Evolutionary conservation across 2,113 vertebrate genomes (phyloP).

Genomic region (Catagonus wagneri): DNA sequence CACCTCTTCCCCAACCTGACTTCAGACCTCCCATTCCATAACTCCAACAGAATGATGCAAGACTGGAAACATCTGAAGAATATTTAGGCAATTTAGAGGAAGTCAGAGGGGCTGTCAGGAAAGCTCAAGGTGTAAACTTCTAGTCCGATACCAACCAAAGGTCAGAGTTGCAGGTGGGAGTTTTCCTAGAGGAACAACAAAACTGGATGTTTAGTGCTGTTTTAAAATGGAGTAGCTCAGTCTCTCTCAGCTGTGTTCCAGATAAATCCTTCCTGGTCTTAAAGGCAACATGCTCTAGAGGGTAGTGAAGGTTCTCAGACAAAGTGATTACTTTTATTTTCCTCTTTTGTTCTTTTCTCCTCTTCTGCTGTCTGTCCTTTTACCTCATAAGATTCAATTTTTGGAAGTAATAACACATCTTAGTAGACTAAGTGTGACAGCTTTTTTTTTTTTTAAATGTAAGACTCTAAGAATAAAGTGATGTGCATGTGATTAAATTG

Average conservation of each 20-base stretch:
- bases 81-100: background rate
- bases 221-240: background rate
- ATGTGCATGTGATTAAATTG: background rate
- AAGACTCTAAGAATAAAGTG: background rate
- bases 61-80: background rate
- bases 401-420: background rate
- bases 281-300: background rate
- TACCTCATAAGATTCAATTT: slow-evolving; percentile 30
- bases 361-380: background rate
- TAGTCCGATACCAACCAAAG: background rate
- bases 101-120: background rate
- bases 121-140: background rate
- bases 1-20: background rate
- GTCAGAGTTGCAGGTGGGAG: background rate
- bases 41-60: background rate
- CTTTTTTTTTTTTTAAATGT: background rate
- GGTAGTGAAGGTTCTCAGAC: background rate
- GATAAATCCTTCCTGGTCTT: background rate
- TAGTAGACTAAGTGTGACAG: background rate
- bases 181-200: slow-evolving; percentile 6
- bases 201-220: background rate
- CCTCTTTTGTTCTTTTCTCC: background rate
- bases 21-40: background rate
- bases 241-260: background rate
- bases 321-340: background rate